phyloP scores from a whole-genome alignment of 2,113 vertebrate genomes.

The Pontoporia blainvillei region DNA sequence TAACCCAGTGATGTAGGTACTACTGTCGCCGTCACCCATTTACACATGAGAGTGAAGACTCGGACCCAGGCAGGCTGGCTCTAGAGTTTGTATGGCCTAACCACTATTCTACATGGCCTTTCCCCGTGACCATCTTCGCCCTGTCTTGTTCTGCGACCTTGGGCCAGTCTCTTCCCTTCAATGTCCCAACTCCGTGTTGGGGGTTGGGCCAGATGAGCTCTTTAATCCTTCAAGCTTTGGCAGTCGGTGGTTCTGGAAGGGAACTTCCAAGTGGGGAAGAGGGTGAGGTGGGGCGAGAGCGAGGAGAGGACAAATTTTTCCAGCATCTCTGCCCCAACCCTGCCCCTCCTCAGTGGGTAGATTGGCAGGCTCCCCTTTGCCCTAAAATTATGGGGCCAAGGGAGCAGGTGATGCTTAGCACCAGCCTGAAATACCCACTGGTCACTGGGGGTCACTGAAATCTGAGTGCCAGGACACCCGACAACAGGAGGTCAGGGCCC shows the following conservation, averaged over 20 bases:
- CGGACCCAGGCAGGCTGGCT: not conserved
- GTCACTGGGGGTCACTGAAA: constrained; percentile 38
- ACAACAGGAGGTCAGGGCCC: not conserved
- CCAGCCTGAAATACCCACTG: constrained; percentile 51
- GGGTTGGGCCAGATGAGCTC: not conserved
- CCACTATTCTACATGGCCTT: not conserved
- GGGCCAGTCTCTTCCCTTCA: not conserved
- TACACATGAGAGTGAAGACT: not conserved
- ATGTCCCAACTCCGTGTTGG: not conserved
- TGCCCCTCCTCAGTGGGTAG: not conserved
- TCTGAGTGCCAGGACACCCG: not conserved
- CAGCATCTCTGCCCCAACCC: not conserved
- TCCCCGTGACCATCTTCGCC: not conserved
- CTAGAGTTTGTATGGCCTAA: not conserved
- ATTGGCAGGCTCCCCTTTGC: constrained; percentile 68
- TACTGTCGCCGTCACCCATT: rapidly evolving
- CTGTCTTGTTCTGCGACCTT: not conserved
- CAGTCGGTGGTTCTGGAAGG: not conserved
- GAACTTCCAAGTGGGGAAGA: constrained; percentile 57
- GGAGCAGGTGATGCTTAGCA: constrained; percentile 62
- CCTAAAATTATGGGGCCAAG: constrained; percentile 66
- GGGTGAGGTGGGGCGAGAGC: not conserved
- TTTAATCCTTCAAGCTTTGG: not conserved
- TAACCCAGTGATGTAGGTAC: not conserved
- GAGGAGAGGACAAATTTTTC: constrained; percentile 40